Base-by-base conservation (phyloP, 2,888 invertebrate genomes). In the Lordiphosa fenestrarum region DNA sequence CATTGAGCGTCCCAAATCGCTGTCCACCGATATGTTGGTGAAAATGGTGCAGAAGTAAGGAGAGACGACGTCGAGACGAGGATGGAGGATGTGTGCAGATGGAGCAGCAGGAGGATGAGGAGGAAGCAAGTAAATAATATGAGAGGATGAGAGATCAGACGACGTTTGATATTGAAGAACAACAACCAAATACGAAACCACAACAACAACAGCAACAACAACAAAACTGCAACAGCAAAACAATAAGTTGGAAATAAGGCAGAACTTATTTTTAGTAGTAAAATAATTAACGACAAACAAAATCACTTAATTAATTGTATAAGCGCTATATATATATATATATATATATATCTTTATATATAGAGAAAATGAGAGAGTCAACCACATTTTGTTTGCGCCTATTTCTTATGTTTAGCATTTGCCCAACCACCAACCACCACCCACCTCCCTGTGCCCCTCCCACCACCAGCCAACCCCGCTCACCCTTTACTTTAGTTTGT, bases 1-100 rank as follows among this genome's bases (percentile, higher is more conserved):
- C 44, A 93, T 96, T 71, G 96, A 96, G 90, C 93, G 92, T 92
- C 96, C 91, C 67, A 96, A 97, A 90, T 96, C 96, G 33, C 92
- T 95, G 89, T 93, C 94, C 63, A 95, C 92, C 53, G 92, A 92
- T 37, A 75, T 90, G 62, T 91, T 93, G 90, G 84, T 88, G 66
- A 86, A 88, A 67, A 73, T 83, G 81, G 86, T 87, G 57, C 73
- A 87, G 71, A 89, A 89, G 85, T 89, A 89, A 86, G 33, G 15
- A 19, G 19, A 19, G 19, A 19, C 12, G 30, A 4, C 9, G 53
- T 4, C 5, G 48, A 37, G 42, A 15, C 4, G 51, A 37, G 13
- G 37, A 23, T 25, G 35, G 35, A 23, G 15, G 15, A 19, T 19
- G 19, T 19, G 19, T 4, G 41, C 13, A 10, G 33, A 12, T 10